These are phyloP conservation scores for Dolichomitus sp. DNA, from an alignment of 2,888 invertebrate species.

Conservation along the genomic window DNA sequence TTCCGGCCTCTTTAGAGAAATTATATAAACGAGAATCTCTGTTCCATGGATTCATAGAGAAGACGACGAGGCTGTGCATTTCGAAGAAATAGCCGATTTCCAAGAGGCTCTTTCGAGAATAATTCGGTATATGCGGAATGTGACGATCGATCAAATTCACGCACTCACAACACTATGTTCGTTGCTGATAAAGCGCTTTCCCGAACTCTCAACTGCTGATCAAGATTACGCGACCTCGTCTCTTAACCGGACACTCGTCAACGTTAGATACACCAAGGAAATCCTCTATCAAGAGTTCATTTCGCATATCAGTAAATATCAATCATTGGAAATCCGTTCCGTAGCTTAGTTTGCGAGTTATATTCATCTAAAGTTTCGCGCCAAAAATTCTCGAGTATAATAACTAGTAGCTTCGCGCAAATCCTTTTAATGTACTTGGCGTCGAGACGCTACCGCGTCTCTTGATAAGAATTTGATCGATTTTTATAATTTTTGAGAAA, in stretches of 20 bases:
- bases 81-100: slow-evolving; percentile 87
- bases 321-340: too few species aligned
- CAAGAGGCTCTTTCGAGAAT: slow-evolving; percentile 87
- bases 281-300: slow-evolving; percentile 86
- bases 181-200: slow-evolving; percentile 87
- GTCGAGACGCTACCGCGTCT: too few species aligned
- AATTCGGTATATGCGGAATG: slow-evolving; percentile 82
- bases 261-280: slow-evolving; percentile 83
- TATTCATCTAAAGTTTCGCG: too few species aligned
- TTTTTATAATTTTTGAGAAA: too few species aligned
- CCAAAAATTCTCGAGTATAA: too few species aligned
- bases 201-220: slow-evolving; percentile 84
- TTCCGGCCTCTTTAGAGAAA: neutral
- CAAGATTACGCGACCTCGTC: slow-evolving; percentile 84
- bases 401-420: too few species aligned
- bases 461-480: too few species aligned
- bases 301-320: slow-evolving; percentile 83
- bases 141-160: slow-evolving; percentile 85
- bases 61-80: slow-evolving; percentile 78
- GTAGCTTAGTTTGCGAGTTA: too few species aligned
- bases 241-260: slow-evolving; percentile 84
- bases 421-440: too few species aligned
- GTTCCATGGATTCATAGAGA: slow-evolving; percentile 74
- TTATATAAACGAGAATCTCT: neutral
- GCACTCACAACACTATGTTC: slow-evolving; percentile 86